Percentiles rank a stretch among this genome's conserved stretches.
These are phyloP conservation scores for Dermochelys coriacea DNA, from an alignment of 2,797 vertebrate species.

Conservation along the genomic window DNA sequence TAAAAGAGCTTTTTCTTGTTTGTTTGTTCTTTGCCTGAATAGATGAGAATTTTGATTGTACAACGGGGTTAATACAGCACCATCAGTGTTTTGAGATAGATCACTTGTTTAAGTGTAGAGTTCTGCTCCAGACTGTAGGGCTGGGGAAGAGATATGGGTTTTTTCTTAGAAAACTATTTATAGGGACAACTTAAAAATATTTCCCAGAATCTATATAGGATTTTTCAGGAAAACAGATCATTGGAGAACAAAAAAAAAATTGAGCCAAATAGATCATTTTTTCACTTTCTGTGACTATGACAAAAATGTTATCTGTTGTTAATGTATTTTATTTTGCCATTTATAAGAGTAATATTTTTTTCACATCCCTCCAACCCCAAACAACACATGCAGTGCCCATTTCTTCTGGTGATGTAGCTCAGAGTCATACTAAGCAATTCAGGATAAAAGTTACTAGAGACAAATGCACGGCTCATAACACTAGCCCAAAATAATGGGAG, in stretches of 20 bases:
- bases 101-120: slow-evolving; percentile 14
- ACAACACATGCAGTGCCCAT: neutral
- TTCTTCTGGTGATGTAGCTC: slow-evolving; percentile 26
- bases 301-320: neutral
- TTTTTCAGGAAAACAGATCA: neutral
- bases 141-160: neutral
- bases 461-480: neutral
- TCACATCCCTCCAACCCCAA: neutral
- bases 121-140: neutral
- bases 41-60: neutral
- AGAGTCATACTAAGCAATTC: neutral
- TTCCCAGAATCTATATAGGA: neutral
- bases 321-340: neutral
- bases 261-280: neutral
- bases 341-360: slow-evolving; percentile 1
- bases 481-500: neutral
- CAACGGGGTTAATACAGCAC: neutral
- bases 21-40: neutral
- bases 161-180: neutral
- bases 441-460: neutral
- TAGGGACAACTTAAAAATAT: neutral
- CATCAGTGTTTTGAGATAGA: neutral
- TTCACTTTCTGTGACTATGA: neutral
- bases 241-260: neutral
- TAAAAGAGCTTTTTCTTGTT: fast-evolving